Evolutionary conservation across 2,797 vertebrate species (phyloP), one percentile per base, ranked within the genome.

Genomic region (Tenualosa thibaudeaui): DNA sequence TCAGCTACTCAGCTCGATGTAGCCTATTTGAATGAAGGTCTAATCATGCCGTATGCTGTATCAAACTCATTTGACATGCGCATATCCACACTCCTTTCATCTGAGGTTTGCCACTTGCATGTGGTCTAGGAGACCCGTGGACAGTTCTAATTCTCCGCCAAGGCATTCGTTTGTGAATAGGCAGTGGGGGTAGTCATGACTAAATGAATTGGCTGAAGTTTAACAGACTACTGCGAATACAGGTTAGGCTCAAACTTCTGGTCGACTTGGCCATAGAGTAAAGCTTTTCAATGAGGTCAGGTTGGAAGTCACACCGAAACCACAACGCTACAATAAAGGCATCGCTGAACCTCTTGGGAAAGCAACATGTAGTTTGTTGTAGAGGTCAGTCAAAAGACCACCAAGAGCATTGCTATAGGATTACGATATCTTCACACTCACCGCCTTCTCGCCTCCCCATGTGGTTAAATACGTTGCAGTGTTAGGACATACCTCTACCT

Each of bases 381-480:
- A 24, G 22, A 43, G 2, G 37, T 17, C 24, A 40, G 65, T 40
- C 13, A 17, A 68, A 68, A 37, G 62, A 68, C 31, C 26, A 26
- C 26, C 65, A 31, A 10, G 12, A 5, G 26, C 2, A 31, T 37
- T 71, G 65, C 31, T 71, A 3, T 5, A 75, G 68, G 37, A 17
- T 43, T 43, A 7, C 15, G 86, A 81, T 81, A 81, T 81, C 50
- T 81, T 84, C 85, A 88, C 89, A 88, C 87, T 85, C 83, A 31
- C 75, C 60, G 86, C 85, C 87, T 83, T 88, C 85, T 83, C 86
- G 87, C 88, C 91, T 91, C 92, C 88, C 92, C 90, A 84, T 93
- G 92, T 92, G 92, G 91, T 92, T 91, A 88, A 92, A 92, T 92
- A 88, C 88, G 89, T 89, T 90, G 92, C 91, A 90, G 89, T 90